Evolutionary conservation across 2,888 invertebrate species (phyloP), one percentile per base, ranked within the genome.

Genomic region (Escarpia spicata): DNA sequence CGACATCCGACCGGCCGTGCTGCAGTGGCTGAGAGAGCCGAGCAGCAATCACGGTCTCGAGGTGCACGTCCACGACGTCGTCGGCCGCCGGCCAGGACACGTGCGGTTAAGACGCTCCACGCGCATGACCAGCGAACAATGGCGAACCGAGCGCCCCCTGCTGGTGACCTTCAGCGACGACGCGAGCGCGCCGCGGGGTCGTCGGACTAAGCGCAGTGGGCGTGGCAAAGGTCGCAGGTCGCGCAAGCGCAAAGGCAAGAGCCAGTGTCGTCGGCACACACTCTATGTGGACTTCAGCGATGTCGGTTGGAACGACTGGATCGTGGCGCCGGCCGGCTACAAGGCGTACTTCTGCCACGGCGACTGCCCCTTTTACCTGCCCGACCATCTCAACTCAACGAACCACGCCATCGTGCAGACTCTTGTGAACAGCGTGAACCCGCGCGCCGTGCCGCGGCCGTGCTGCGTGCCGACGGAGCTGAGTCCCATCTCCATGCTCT

Each of bases 261-360:
- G 91, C 92, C 2, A 90, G 90, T 99, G 99, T 97, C 98, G 98
- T 95, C 97, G 99, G 95, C 98, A 98, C 95, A 97, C 98, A 92
- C 97, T 99, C 95, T 99, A 98, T 97, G 99, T 99, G 92, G 99
- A 99, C 97, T 99, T 99, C 96, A 97, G 97, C 92, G 99, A 99
- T 96, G 98, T 99, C 90, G 99, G 99, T 92, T 99, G 99, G 99
- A 98, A 98, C 97, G 98, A 99, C 97, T 99, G 99, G 99, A 99
- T 99, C 96, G 98, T 99, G 92, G 99, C 99, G 92, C 99, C 99
- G 91, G 98, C 98, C 91, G 99, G 99, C 93, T 99, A 99, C 97
- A 98, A 99, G 96, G 99, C 99, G 12, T 99, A 97, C 97, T 99
- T 98, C 97, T 99, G 99, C 97, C 98, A 98, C 95, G 99, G 99